These are phyloP conservation scores for Eriocheir sinensis DNA, from an alignment of 1,140 invertebrate species.

Conservation along the genomic window DNA sequence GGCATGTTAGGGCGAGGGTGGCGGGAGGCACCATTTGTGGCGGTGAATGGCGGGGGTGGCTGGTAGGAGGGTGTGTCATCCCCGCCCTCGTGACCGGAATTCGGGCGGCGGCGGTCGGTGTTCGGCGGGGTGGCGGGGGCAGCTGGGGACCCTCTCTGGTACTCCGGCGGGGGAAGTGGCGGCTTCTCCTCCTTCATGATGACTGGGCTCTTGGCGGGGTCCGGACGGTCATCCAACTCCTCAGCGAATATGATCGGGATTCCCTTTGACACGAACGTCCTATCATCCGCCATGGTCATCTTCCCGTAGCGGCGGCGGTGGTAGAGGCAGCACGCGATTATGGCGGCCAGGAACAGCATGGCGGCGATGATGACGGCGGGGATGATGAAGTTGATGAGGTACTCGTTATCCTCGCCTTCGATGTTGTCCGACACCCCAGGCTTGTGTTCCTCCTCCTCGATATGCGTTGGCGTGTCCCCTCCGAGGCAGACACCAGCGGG, in stretches of 20 bases:
- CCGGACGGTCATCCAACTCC: constrained; percentile 93
- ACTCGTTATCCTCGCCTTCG: constrained; percentile 85
- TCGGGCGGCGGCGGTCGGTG: constrained; percentile 81
- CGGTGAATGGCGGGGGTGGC: constrained; percentile 90
- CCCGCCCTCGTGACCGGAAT: constrained; percentile 68
- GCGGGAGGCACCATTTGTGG: constrained; percentile 84
- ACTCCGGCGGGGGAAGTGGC: constrained; percentile 90
- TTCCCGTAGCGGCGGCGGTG: constrained; percentile 89
- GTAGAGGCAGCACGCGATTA: constrained; percentile 95
- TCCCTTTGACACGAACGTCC: constrained; percentile 91
- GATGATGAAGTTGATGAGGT: constrained; percentile 94
- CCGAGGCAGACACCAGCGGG: constrained; percentile 89
- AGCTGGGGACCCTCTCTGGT: constrained; percentile 85
- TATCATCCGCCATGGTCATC: constrained; percentile 87
- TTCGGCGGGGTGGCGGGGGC: constrained; percentile 83
- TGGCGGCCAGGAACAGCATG: constrained; percentile 92
- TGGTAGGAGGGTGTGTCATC: constrained; percentile 86
- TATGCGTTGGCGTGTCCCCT: constrained; percentile 83
- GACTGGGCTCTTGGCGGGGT: constrained; percentile 92
- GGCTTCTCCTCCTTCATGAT: constrained; percentile 97
- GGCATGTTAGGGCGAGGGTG: constrained; percentile 88
- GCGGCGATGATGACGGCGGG: constrained; percentile 94
- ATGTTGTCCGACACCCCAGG: constrained; percentile 37
- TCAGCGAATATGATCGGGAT: constrained; percentile 96
- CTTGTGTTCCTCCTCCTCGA: constrained; percentile 82